Conservation (phyloP, 1,140 invertebrate species). For the Plutomurus gul region DNA sequence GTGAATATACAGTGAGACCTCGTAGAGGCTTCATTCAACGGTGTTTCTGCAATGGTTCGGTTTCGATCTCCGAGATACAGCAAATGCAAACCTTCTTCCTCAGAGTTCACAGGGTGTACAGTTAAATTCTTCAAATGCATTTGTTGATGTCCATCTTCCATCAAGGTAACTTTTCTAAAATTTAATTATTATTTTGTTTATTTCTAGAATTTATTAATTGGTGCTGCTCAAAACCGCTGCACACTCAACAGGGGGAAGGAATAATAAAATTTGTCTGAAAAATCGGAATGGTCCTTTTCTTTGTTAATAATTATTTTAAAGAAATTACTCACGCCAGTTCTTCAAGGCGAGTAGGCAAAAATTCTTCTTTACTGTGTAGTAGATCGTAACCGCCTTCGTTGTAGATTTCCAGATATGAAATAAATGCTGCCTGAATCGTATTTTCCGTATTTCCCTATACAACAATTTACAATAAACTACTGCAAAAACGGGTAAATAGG, state of each 20-base stretch:
- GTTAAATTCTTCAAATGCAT: conserved; percentile 67
- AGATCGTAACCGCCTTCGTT: conserved; percentile 68
- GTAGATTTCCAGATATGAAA: conserved; percentile 65
- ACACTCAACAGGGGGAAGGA: too few relatives aligned
- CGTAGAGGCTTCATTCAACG: conserved; percentile 69
- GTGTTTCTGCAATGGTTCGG: conserved; percentile 68
- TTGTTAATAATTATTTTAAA: neutral
- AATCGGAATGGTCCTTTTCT: neutral
- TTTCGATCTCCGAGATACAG: conserved; percentile 67
- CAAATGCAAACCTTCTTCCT: conserved; percentile 67
- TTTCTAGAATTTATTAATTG: neutral
- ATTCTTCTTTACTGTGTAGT: conserved; percentile 61
- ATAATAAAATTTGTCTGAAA: neutral
- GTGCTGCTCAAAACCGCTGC: too few relatives aligned
- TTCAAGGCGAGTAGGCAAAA: neutral
- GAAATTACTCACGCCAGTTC: neutral
- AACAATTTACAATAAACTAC: neutral
- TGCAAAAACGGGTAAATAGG: too few relatives aligned
- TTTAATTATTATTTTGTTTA: neutral
- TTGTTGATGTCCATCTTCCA: conserved; percentile 66
- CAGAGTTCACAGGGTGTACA: conserved; percentile 63
- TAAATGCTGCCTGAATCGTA: conserved; percentile 55
- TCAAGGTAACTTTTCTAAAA: conserved; percentile 62
- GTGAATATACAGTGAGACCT: conserved; percentile 73
- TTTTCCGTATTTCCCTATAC: neutral